Conservation (phyloP, 2,797 vertebrate genomes). For the Psittacula derbiana region DNA sequence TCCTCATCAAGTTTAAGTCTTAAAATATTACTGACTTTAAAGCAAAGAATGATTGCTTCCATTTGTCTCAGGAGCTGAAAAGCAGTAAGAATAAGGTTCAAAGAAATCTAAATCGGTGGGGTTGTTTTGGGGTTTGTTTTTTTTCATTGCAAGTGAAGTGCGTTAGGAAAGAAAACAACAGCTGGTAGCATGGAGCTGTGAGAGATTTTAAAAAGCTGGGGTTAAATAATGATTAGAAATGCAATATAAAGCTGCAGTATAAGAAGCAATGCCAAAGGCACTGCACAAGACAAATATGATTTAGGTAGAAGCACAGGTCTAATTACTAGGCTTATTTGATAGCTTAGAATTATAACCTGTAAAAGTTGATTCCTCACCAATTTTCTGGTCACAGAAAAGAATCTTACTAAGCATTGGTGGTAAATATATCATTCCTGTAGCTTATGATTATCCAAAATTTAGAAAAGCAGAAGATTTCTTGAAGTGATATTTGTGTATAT, state of each 20-base stretch:
- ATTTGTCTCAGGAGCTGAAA: conserved; percentile 48
- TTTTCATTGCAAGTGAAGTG: conserved; percentile 52
- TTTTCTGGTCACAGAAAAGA: background rate
- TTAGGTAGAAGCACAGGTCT: conserved; percentile 17
- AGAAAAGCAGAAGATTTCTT: background rate
- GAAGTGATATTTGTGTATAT: background rate
- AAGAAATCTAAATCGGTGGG: background rate
- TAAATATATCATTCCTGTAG: background rate
- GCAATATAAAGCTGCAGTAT: conserved; percentile 38
- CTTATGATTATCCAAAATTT: background rate
- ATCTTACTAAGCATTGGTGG: background rate
- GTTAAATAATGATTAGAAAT: conserved; percentile 71
- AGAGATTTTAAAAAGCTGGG: conserved; percentile 61
- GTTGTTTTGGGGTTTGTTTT: background rate
- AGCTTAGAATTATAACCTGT: background rate
- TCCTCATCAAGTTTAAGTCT: background rate
- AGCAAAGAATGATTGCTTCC: background rate
- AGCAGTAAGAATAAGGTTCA: conserved; percentile 33
- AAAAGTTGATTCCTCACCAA: background rate
- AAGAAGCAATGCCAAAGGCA: conserved; percentile 28
- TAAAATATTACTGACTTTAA: background rate
- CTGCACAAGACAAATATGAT: conserved; percentile 32
- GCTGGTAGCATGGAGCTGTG: conserved; percentile 64
- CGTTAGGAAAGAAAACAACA: conserved; percentile 73
- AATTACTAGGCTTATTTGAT: conserved; percentile 3